Evolutionary conservation across 1,140 invertebrate species (phyloP).

Genomic region (Drosophila miranda): DNA sequence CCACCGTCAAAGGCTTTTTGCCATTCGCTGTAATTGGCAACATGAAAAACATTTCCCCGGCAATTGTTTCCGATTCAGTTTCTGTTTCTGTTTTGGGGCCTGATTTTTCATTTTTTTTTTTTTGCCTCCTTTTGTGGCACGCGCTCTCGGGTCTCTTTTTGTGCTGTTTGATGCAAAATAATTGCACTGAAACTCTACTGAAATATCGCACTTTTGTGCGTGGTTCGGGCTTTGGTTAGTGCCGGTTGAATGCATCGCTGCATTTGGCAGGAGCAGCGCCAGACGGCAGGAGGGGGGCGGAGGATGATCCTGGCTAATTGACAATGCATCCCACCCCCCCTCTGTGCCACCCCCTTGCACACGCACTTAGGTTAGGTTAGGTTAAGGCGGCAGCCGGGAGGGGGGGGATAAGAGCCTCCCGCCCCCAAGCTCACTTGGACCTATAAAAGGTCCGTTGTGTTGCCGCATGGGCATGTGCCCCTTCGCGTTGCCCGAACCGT

Average conservation of each 20-base stretch:
- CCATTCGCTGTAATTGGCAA: constrained; percentile 56
- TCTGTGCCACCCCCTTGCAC: too few species aligned
- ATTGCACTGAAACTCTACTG: constrained; percentile 45
- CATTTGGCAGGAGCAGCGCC: constrained; percentile 32
- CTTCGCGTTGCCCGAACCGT: too few species aligned
- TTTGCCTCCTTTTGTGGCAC: constrained; percentile 35
- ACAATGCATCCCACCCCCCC: constrained; percentile 70
- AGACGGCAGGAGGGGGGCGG: background rate
- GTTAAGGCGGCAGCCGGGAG: too few species aligned
- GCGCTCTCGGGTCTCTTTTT: constrained; percentile 5
- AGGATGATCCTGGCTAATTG: constrained; percentile 55
- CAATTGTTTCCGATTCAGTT: constrained; percentile 51
- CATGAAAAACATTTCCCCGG: constrained; percentile 51
- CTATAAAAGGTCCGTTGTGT: too few species aligned
- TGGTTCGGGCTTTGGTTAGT: constrained; percentile 55
- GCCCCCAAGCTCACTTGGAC: too few species aligned
- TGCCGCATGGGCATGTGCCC: too few species aligned
- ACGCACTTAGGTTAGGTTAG: too few species aligned
- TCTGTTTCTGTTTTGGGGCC: constrained; percentile 8
- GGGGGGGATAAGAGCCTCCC: too few species aligned
- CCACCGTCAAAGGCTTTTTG: constrained; percentile 26
- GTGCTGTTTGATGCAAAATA: constrained; percentile 50
- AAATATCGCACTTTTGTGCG: constrained; percentile 53
- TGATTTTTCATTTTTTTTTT: constrained; percentile 30
- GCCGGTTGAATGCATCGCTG: constrained; percentile 68